phyloP scores from a whole-genome alignment of 2,888 invertebrate genomes.

The Scaptomyza polygonia region DNA sequence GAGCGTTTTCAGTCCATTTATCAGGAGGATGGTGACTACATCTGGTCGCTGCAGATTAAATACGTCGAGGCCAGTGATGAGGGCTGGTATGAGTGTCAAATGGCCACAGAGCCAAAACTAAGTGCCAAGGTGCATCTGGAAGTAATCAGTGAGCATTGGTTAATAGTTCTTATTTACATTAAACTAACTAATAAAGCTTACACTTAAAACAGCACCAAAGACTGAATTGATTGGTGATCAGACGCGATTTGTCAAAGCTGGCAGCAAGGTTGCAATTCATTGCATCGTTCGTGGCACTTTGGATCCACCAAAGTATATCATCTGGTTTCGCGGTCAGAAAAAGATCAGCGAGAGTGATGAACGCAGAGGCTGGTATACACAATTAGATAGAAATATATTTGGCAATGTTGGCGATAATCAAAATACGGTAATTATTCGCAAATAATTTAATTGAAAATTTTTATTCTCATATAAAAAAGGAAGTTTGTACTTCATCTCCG shows the following conservation, averaged over 20 bases:
- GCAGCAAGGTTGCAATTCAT: slow-evolving; percentile 93
- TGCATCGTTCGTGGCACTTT: slow-evolving; percentile 95
- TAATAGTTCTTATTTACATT: too few species aligned
- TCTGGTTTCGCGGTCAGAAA: slow-evolving; percentile 91
- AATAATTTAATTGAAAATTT: too few species aligned
- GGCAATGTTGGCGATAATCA: slow-evolving; percentile 82
- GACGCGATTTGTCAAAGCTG: slow-evolving; percentile 95
- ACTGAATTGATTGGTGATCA: slow-evolving; percentile 95
- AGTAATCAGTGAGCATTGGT: slow-evolving; percentile 91
- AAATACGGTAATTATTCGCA: slow-evolving; percentile 79
- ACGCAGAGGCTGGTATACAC: slow-evolving; percentile 82
- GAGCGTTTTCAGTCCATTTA: slow-evolving; percentile 95
- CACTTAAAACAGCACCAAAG: slow-evolving; percentile 90
- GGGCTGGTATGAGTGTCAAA: slow-evolving; percentile 96
- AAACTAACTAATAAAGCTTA: slow-evolving; percentile 25
- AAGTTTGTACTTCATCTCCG: too few species aligned
- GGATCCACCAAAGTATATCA: slow-evolving; percentile 95
- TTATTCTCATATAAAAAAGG: too few species aligned
- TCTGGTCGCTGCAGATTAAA: slow-evolving; percentile 95
- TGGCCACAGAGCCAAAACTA: slow-evolving; percentile 96
- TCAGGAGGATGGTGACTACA: slow-evolving; percentile 90
- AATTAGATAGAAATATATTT: slow-evolving; percentile 83
- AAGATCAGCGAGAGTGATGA: slow-evolving; percentile 82
- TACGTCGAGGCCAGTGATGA: slow-evolving; percentile 94
- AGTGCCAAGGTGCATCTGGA: slow-evolving; percentile 95